Percentiles rank a stretch among this genome's conserved stretches.
Evolutionary conservation across 1,140 invertebrate species (phyloP).

Genomic region (Drosophila pseudoobscura): DNA sequence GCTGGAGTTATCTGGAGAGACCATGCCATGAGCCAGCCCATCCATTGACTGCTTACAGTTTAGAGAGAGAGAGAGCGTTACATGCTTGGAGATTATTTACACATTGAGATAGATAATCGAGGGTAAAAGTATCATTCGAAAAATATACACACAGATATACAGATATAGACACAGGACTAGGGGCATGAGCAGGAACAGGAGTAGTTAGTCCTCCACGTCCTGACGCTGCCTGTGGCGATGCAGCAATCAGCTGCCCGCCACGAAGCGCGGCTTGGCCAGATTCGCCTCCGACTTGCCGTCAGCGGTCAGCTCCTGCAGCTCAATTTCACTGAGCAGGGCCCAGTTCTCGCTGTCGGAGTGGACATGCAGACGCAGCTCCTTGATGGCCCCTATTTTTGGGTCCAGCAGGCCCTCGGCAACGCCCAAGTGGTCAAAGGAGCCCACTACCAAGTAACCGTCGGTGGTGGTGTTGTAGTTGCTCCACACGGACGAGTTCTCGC

Average conservation of each 20-base stretch:
- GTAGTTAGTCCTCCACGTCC: slow-evolving; percentile 18
- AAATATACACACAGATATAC: slow-evolving; percentile 72
- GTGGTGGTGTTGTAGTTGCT: slow-evolving; percentile 86
- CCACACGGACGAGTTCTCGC: slow-evolving; percentile 78
- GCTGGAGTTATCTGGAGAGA: background rate
- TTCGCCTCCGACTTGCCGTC: slow-evolving; percentile 53
- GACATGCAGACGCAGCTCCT: slow-evolving; percentile 89
- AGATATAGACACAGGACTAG: slow-evolving; percentile 41
- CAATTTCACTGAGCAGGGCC: slow-evolving; percentile 93
- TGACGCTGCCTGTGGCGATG: slow-evolving; percentile 57
- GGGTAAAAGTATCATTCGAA: slow-evolving; percentile 68
- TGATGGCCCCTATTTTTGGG: slow-evolving; percentile 87
- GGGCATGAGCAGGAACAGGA: background rate
- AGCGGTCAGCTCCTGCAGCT: slow-evolving; percentile 85
- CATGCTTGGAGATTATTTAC: slow-evolving; percentile 58
- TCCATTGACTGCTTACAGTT: slow-evolving; percentile 20
- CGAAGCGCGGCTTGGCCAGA: slow-evolving; percentile 51
- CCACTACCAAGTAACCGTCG: slow-evolving; percentile 89
- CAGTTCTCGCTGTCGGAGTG: slow-evolving; percentile 93
- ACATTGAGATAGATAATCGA: slow-evolving; percentile 62
- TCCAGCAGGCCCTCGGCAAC: slow-evolving; percentile 90
- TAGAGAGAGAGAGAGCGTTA: slow-evolving; percentile 11
- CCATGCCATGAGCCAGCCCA: slow-evolving; percentile 1
- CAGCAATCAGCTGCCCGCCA: slow-evolving; percentile 73
- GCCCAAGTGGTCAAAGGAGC: slow-evolving; percentile 91